phyloP scores from a whole-genome alignment of 2,113 vertebrate species.

The Fulmarus glacialis region DNA sequence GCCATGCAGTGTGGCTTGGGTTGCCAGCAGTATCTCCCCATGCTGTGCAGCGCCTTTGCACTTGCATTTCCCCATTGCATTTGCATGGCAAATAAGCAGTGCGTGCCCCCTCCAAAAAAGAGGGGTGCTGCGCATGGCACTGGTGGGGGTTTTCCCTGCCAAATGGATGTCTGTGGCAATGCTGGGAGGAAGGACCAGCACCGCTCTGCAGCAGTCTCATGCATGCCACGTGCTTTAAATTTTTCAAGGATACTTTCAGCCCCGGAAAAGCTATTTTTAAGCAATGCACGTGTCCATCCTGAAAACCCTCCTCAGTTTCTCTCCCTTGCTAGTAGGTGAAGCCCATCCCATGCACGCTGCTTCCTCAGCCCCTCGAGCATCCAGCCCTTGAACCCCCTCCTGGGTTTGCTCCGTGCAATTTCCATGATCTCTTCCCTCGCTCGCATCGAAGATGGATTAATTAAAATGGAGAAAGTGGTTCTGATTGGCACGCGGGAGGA shows the following conservation, averaged over 20 bases:
- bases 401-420: accelerated
- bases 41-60: accelerated
- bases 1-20: too few species aligned
- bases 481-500: not conserved
- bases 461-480: not conserved
- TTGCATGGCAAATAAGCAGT: not conserved
- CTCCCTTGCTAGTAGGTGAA: not conserved
- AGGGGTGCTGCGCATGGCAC: accelerated
- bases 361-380: not conserved
- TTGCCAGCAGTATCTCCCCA: too few species aligned
- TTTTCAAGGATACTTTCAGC: not conserved
- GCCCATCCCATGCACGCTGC: accelerated
- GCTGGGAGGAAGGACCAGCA: not conserved
- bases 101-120: not conserved
- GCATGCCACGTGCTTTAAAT: accelerated
- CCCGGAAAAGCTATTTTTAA: not conserved
- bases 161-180: accelerated
- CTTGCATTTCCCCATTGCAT: not conserved
- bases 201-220: not conserved
- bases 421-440: not conserved
- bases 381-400: not conserved
- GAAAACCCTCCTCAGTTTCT: not conserved
- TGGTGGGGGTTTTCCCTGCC: not conserved
- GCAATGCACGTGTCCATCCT: not conserved
- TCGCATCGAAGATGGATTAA: not conserved